A percentile compares a stretch with the other conserved stretches of the same genome.
Evolutionary conservation across 2,113 vertebrate genomes (phyloP).

Genomic region (Microtus montanus): DNA sequence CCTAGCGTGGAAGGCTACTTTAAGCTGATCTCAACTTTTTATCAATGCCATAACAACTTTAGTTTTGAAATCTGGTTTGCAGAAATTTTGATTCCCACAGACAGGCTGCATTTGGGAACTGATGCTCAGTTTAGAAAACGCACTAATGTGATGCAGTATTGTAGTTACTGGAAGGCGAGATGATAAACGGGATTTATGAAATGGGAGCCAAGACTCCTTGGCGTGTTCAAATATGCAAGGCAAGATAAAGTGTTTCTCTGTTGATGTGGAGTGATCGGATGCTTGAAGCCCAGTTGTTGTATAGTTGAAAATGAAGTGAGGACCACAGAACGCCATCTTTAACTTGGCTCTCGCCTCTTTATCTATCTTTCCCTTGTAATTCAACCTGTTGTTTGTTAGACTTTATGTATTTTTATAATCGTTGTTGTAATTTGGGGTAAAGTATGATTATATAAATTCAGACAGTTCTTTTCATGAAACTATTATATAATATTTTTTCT

Average conservation of each 20-base stretch:
- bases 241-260: background rate
- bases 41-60: background rate
- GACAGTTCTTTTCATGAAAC: constrained; percentile 19
- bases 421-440: background rate
- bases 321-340: background rate
- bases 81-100: constrained; percentile 13
- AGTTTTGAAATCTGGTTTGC: constrained; percentile 10
- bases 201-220: background rate
- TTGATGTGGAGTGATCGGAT: background rate
- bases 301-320: background rate
- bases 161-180: background rate
- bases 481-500: background rate
- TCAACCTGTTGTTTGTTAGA: constrained; percentile 1
- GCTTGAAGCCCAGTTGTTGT: background rate
- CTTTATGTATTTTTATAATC: background rate
- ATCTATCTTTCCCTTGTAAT: background rate
- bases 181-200: background rate
- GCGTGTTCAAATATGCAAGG: background rate
- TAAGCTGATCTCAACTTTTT: background rate
- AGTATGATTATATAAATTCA: background rate
- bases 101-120: background rate
- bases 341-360: background rate
- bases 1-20: background rate
- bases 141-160: background rate
- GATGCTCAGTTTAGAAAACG: constrained; percentile 27